Conservation (phyloP, 2,113 vertebrate species). For the Oophaga pumilio region DNA sequence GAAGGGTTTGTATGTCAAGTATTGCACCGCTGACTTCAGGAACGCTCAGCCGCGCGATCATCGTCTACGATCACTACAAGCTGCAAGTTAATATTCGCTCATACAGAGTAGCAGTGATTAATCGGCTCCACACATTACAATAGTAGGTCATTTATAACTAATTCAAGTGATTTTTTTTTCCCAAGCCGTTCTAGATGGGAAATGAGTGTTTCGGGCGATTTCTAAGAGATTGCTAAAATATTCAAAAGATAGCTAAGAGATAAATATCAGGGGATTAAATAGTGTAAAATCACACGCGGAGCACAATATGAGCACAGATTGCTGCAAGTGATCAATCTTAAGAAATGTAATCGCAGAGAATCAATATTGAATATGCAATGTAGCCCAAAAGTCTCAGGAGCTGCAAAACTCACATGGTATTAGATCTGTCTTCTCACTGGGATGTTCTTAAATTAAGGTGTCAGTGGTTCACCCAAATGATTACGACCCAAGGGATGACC, state of each 20-base stretch:
- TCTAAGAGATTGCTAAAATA: not conserved
- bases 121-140: not conserved
- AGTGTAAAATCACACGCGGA: not conserved
- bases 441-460: not conserved
- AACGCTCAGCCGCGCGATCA: not conserved
- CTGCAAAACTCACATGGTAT: not conserved
- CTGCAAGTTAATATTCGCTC: not conserved
- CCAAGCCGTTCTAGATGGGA: constrained; percentile 1
- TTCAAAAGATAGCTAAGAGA: not conserved
- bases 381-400: not conserved
- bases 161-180: not conserved
- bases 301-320: not conserved
- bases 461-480: not conserved
- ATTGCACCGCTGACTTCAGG: not conserved
- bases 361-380: constrained; percentile 11
- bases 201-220: constrained; percentile 5
- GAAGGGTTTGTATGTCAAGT: not conserved
- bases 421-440: not conserved
- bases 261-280: constrained; percentile 3
- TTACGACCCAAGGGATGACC: no score
- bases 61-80: not conserved
- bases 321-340: constrained; percentile 1
- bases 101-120: not conserved
- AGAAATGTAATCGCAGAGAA: not conserved
- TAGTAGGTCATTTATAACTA: not conserved